Evolutionary conservation across 2,888 invertebrate genomes (phyloP).

Genomic region (Parnassius smintheus): DNA sequence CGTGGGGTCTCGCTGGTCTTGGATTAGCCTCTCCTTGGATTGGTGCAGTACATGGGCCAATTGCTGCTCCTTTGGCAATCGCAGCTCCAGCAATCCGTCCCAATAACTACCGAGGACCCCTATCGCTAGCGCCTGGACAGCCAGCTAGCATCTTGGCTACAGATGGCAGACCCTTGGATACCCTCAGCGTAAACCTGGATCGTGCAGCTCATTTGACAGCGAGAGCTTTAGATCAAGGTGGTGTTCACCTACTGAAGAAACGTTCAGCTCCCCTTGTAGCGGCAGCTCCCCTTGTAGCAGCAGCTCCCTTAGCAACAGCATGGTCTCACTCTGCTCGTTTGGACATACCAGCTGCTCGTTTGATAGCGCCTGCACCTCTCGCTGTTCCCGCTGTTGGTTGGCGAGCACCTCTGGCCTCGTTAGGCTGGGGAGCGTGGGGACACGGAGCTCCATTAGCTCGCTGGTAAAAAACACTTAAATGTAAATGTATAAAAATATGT

Average conservation of each 20-base stretch:
- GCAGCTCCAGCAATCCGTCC: slow-evolving; percentile 55
- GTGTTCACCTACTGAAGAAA: slow-evolving; percentile 56
- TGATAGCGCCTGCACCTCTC: slow-evolving; percentile 37
- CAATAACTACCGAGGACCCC: slow-evolving; percentile 68
- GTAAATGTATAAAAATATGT: slow-evolving; percentile 3
- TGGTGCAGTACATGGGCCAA: slow-evolving; percentile 46
- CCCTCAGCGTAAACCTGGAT: slow-evolving; percentile 71
- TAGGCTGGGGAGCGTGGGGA: slow-evolving; percentile 39
- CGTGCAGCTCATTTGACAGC: slow-evolving; percentile 68
- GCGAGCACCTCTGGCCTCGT: slow-evolving; percentile 36
- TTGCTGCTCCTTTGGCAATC: slow-evolving; percentile 30
- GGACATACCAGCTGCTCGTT: slow-evolving; percentile 36
- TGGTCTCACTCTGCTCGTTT: slow-evolving; percentile 32
- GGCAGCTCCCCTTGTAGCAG: slow-evolving; percentile 47
- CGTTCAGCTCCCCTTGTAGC: slow-evolving; percentile 58
- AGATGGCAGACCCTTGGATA: slow-evolving; percentile 73
- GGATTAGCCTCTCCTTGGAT: slow-evolving; percentile 45
- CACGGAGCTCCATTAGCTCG: slow-evolving; percentile 39
- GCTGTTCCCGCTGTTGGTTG: slow-evolving; percentile 39
- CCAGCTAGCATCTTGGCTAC: slow-evolving; percentile 70
- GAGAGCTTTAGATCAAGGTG: slow-evolving; percentile 55
- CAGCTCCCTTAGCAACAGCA: slow-evolving; percentile 44
- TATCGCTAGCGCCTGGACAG: slow-evolving; percentile 69
- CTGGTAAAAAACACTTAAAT: slow-evolving; percentile 44
- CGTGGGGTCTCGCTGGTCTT: slow-evolving; percentile 34